phyloP scores from a whole-genome alignment of 2,888 invertebrate species.

The Cryptophagus acutangulus region DNA sequence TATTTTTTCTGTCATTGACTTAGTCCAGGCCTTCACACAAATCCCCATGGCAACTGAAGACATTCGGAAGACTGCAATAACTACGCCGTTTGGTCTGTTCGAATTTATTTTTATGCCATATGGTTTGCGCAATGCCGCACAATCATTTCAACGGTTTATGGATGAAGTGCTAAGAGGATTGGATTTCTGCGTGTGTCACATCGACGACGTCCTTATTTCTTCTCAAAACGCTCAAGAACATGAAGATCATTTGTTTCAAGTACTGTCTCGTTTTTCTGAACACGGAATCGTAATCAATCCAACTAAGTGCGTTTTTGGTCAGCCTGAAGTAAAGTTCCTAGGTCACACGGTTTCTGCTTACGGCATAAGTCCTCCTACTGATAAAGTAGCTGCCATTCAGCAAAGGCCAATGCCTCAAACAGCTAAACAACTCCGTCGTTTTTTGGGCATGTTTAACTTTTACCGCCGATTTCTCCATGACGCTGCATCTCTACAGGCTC shows the following conservation, averaged over 20 bases:
- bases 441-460: too few species aligned
- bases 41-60: conserved; percentile 29
- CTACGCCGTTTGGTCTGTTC: too few species aligned
- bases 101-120: conserved; percentile 8
- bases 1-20: background rate
- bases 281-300: background rate
- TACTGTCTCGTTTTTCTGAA: background rate
- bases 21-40: background rate
- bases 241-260: background rate
- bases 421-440: too few species aligned
- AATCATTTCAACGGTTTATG: conserved; percentile 5
- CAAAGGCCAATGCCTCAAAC: too few species aligned
- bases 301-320: background rate
- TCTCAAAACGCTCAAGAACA: background rate
- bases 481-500: too few species aligned
- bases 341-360: too few species aligned
- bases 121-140: conserved; percentile 5
- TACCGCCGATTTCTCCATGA: too few species aligned
- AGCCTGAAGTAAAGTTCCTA: too few species aligned
- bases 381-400: too few species aligned
- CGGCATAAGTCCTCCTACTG: too few species aligned
- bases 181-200: background rate
- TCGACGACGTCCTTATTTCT: conserved; percentile 2
- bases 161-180: conserved; percentile 4
- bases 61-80: conserved; percentile 39